Evolutionary conservation across 2,113 vertebrate genomes (phyloP).

Genomic region (Sus scrofa): T2T-Sscrofa CM000826.6:90004501-90005000

Average conservation of each 20-base stretch:
- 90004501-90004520: neutral
- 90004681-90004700: neutral
- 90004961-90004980: neutral
- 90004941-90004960: neutral
- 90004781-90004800: neutral
- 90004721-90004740: neutral
- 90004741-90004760: neutral
- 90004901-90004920: neutral
- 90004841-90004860: neutral
- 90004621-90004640: neutral
- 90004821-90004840: neutral
- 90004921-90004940: neutral
- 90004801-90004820: neutral
- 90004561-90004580: neutral
- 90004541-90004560: neutral
- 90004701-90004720: neutral
- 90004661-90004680: neutral
- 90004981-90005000: neutral
- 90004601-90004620: neutral
- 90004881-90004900: neutral
- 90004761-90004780: neutral
- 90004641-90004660: too few relatives aligned
- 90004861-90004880: neutral
- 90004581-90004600: neutral
- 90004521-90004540: neutral